Base-by-base conservation (phyloP, 2,888 invertebrate genomes). In the Eristalinus sepulchralis region DNA sequence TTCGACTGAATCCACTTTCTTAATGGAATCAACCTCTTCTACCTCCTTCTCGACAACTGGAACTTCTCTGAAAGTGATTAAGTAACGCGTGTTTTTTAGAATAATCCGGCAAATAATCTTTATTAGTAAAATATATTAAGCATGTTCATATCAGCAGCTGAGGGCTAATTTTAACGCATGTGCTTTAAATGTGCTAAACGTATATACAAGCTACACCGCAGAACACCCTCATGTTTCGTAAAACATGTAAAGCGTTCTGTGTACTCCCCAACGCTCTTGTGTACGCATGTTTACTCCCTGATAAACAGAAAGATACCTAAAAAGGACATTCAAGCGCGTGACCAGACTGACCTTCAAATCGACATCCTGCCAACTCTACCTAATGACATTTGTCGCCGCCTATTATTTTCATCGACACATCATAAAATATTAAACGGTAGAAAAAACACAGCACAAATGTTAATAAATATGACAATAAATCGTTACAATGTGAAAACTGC, bases 41-140 rank as follows among this genome's bases (percentile, higher is more conserved):
- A 90, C 90, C 66, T 90, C 91, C 89, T 92, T 92, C 90, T 92
- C 92, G 80, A 92, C 92, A 80, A 92, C 91, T 89, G 92, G 91
- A 88, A 91, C 91, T 89, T 92, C 92, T 84, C 92, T 92, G 64
- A 72, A 13, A 57, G 71, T 34, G 31, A 63, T 27, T 47, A n/a
- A 6, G 47, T n/a, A 47, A 17, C 4, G 47, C 8, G 2, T 17
- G 6, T 17, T 1, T 17, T n/a, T 47, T 47, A 17, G 17, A 5
- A 27, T 5, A 27, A 3, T 27, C 5, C 27, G 2, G 27, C 27
- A 27, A 27, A 27, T 27, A 27, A 27, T 9, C 9, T 34, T 9
- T 34, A 1, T 34, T 10, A 10, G 34, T 4, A 10, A 34, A 34
- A 8, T 34, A 10, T 34, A 34, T 34, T 34, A 9, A 34, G 2